Conservation (phyloP, 2,113 vertebrate genomes). For the Nothocercus nigrocapillus region DNA sequence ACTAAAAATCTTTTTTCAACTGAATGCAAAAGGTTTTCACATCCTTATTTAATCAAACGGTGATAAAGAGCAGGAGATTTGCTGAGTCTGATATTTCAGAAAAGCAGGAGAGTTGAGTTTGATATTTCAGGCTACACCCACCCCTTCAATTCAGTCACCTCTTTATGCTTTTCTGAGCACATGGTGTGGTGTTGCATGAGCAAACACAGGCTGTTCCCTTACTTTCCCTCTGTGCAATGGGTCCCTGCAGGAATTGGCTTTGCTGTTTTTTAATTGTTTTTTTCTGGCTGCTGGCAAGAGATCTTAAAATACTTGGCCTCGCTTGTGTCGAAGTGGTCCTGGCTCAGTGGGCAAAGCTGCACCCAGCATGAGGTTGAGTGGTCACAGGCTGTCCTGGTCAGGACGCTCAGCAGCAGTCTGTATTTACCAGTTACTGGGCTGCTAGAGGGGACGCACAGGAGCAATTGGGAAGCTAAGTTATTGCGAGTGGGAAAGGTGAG, state of each 20-base stretch:
- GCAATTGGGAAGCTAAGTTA: neutral
- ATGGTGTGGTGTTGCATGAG: neutral
- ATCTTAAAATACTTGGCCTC: neutral
- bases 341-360: neutral
- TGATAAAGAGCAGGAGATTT: neutral
- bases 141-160: neutral
- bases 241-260: neutral
- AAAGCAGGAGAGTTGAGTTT: neutral
- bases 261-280: neutral
- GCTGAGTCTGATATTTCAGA: neutral
- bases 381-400: neutral
- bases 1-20: neutral
- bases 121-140: neutral
- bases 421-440: neutral
- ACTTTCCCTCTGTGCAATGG: accelerated
- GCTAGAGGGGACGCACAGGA: neutral
- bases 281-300: neutral
- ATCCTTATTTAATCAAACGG: neutral
- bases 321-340: accelerated
- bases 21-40: neutral
- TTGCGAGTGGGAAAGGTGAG: neutral
- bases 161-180: accelerated
- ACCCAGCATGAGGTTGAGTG: neutral
- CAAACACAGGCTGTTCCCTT: neutral
- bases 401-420: neutral